phyloP scores from a whole-genome alignment of 2,888 invertebrate genomes.

The Trichacis sp. region DNA sequence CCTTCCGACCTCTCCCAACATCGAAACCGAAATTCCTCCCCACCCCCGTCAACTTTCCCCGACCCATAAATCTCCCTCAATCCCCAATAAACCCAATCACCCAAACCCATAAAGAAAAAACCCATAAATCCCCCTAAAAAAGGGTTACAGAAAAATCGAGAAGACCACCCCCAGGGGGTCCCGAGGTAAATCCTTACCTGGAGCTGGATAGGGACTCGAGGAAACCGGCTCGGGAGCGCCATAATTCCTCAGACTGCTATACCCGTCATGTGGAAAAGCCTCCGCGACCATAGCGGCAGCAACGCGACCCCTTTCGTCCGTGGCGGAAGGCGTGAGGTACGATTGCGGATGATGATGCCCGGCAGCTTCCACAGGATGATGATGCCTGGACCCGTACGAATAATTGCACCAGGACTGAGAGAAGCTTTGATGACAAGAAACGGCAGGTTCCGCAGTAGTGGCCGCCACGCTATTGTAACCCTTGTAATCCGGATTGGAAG shows the following conservation, averaged over 20 bases:
- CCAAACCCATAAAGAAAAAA: too few relatives aligned
- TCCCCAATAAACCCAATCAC: slow-evolving; percentile 3
- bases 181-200: slow-evolving; percentile 75
- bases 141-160: too few relatives aligned
- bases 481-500: slow-evolving; percentile 73
- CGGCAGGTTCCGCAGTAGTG: slow-evolving; percentile 71
- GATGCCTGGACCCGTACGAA: slow-evolving; percentile 74
- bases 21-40: too few relatives aligned
- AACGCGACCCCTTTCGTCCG: slow-evolving; percentile 78
- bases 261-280: slow-evolving; percentile 81
- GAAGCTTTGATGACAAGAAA: slow-evolving; percentile 77
- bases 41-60: too few relatives aligned
- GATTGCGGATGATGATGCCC: slow-evolving; percentile 71
- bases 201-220: slow-evolving; percentile 82
- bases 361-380: slow-evolving; percentile 70
- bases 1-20: too few relatives aligned
- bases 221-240: slow-evolving; percentile 79
- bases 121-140: too few relatives aligned
- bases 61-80: not conserved
- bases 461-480: slow-evolving; percentile 71
- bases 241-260: slow-evolving; percentile 80
- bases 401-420: slow-evolving; percentile 85
- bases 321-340: slow-evolving; percentile 74
- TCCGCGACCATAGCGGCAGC: slow-evolving; percentile 72
- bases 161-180: not conserved